Conservation (phyloP, 2,888 invertebrate genomes). For the Lutraria lutraria region DNA sequence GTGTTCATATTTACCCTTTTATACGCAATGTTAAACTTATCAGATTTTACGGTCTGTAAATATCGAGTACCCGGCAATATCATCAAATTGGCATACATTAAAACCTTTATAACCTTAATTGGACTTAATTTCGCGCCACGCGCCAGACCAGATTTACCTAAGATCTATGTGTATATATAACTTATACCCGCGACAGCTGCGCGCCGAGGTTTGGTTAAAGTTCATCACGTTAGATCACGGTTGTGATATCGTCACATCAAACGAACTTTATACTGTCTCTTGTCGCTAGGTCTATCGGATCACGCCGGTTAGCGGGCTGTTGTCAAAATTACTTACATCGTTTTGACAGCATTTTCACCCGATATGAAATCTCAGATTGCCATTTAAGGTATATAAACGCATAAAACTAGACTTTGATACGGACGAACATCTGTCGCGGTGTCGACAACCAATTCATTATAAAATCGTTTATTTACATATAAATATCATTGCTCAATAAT, state of each 20-base stretch:
- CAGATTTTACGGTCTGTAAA: slow-evolving; percentile 41
- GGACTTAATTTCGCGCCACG: slow-evolving; percentile 53
- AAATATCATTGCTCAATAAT: not conserved
- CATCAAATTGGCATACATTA: slow-evolving; percentile 29
- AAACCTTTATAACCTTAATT: slow-evolving; percentile 33
- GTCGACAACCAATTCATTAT: slow-evolving; percentile 3
- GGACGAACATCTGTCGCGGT: slow-evolving; percentile 9
- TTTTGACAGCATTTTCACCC: slow-evolving; percentile 22
- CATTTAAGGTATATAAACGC: not conserved
- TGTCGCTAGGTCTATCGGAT: slow-evolving; percentile 34
- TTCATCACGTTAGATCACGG: slow-evolving; percentile 43
- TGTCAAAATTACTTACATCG: slow-evolving; percentile 40
- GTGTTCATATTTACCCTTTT: slow-evolving; percentile 8
- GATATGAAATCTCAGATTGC: not conserved
- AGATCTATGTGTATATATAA: slow-evolving; percentile 40
- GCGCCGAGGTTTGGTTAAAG: slow-evolving; percentile 7
- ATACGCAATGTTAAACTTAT: slow-evolving; percentile 23
- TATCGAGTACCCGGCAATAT: not conserved
- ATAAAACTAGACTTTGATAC: not conserved
- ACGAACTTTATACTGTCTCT: not conserved
- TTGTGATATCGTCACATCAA: slow-evolving; percentile 49
- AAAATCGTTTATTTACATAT: not conserved
- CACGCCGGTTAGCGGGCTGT: slow-evolving; percentile 36
- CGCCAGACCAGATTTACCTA: slow-evolving; percentile 35
- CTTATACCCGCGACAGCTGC: slow-evolving; percentile 48